These are phyloP conservation scores for Echiichthys vipera DNA, from an alignment of 2,797 vertebrate species.

Conservation along the genomic window DNA sequence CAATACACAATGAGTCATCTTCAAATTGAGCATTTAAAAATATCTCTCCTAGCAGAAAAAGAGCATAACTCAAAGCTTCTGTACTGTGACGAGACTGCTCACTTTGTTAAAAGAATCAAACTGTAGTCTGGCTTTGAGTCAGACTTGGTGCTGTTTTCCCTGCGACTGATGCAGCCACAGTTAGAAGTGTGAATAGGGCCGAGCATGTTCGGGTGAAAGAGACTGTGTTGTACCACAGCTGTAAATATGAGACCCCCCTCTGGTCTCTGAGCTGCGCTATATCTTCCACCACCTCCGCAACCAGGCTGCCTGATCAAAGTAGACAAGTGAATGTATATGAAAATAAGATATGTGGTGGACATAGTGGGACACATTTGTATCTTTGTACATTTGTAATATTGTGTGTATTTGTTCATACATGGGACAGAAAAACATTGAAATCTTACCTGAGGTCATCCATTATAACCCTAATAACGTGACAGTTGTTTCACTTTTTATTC, in stretches of 20 bases:
- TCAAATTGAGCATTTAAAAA: constrained; percentile 24
- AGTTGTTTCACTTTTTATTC: constrained; percentile 13
- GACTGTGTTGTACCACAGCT: constrained; percentile 72
- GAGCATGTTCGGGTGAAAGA: constrained; percentile 38
- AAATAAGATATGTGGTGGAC: constrained; percentile 2
- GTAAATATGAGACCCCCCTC: constrained; percentile 56
- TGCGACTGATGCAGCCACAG: constrained; percentile 19
- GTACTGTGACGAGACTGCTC: neutral
- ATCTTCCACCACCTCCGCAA: constrained; percentile 37
- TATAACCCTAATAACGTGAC: constrained; percentile 6
- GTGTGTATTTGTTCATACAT: too few species aligned
- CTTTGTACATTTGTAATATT: too few species aligned
- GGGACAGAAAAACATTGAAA: neutral
- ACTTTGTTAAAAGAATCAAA: constrained; percentile 22
- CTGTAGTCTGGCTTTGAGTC: constrained; percentile 52
- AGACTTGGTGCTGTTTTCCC: constrained; percentile 37
- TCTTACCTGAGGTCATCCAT: neutral
- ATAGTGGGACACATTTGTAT: too few species aligned
- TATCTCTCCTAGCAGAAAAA: neutral
- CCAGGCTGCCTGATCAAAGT: constrained; percentile 53
- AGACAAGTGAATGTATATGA: constrained; percentile 9
- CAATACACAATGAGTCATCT: constrained; percentile 10
- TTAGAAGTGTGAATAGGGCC: constrained; percentile 37
- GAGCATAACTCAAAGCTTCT: neutral
- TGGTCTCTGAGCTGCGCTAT: neutral